Evolutionary conservation across 2,888 invertebrate genomes (phyloP).

Genomic region (Meiosimyza platycephala): DNA sequence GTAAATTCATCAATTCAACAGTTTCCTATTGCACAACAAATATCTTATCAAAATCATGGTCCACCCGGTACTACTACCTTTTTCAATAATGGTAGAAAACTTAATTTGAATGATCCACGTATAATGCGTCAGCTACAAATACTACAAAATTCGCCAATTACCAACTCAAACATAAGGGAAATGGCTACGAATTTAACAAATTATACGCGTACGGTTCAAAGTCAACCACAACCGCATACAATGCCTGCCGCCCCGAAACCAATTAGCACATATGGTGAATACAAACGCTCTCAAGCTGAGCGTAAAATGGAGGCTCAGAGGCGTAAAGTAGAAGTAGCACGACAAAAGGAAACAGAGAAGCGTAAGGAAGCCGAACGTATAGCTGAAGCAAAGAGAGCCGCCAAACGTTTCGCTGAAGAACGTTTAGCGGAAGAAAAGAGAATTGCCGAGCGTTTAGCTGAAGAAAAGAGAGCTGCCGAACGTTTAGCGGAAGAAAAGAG

Average conservation of each 20-base stretch:
- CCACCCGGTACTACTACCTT: background rate
- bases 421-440: too few species aligned
- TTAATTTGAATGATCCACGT: conserved; percentile 46
- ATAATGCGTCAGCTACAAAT: conserved; percentile 41
- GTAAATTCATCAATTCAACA: background rate
- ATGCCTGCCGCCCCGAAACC: background rate
- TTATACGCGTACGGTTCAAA: background rate
- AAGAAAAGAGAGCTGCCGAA: conserved; percentile 10
- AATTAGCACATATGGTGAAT: conserved; percentile 42
- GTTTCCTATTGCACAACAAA: background rate
- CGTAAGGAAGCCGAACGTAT: background rate
- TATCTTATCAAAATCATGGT: background rate
- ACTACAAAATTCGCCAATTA: conserved; percentile 36
- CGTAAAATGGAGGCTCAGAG: conserved; percentile 20
- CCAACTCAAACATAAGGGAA: conserved; percentile 1
- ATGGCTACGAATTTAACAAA: conserved; percentile 1
- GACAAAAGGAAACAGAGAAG: conserved; percentile 26
- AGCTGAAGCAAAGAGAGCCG: conserved; percentile 12
- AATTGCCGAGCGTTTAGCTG: background rate
- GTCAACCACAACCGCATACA: conserved; percentile 1
- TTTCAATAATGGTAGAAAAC: conserved; percentile 9
- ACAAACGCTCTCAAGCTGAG: conserved; percentile 42
- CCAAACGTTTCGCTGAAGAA: too few species aligned
- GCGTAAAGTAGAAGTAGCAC: background rate
- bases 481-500: too few species aligned